A percentile compares a stretch with the other conserved stretches of the same genome.
phyloP scores from a whole-genome alignment of 1,140 invertebrate genomes.

The Hypsibius dujardini region DNA sequence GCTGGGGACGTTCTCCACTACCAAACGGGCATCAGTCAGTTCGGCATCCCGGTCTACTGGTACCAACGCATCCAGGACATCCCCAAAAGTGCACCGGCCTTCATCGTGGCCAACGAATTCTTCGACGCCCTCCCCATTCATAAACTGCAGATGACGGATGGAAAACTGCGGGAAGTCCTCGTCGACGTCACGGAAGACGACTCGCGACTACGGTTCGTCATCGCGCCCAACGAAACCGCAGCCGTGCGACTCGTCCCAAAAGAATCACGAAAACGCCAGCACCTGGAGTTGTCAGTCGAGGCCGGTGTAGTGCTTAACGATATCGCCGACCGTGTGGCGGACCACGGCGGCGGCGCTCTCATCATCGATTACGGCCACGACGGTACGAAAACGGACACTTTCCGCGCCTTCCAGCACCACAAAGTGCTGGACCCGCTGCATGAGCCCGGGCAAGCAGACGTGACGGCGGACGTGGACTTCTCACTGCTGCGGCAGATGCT shows the following conservation, averaged over 20 bases:
- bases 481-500: slow-evolving; percentile 44
- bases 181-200: slow-evolving; percentile 50
- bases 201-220: slow-evolving; percentile 47
- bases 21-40: slow-evolving; percentile 28
- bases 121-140: slow-evolving; percentile 95
- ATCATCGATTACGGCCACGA: slow-evolving; percentile 87
- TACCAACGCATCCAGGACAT: slow-evolving; percentile 61
- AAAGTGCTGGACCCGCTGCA: slow-evolving; percentile 59
- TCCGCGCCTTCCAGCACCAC: slow-evolving; percentile 64
- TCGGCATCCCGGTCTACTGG: slow-evolving; percentile 61
- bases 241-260: slow-evolving; percentile 46
- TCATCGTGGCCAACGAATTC: slow-evolving; percentile 86
- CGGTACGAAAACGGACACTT: slow-evolving; percentile 63
- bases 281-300: slow-evolving; percentile 68
- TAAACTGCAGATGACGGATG: slow-evolving; percentile 60
- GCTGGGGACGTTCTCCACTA: slow-evolving; percentile 22
- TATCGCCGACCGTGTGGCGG: slow-evolving; percentile 50
- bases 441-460: slow-evolving; percentile 62
- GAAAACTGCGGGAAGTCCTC: slow-evolving; percentile 67
- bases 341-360: slow-evolving; percentile 61
- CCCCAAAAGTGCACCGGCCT: slow-evolving; percentile 56
- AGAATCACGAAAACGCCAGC: slow-evolving; percentile 30
- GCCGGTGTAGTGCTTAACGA: slow-evolving; percentile 50
- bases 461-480: slow-evolving; percentile 94
- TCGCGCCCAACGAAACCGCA: slow-evolving; percentile 39